phyloP scores from a whole-genome alignment of 2,113 vertebrate species.

The Dendrocopos noguchii region DNA sequence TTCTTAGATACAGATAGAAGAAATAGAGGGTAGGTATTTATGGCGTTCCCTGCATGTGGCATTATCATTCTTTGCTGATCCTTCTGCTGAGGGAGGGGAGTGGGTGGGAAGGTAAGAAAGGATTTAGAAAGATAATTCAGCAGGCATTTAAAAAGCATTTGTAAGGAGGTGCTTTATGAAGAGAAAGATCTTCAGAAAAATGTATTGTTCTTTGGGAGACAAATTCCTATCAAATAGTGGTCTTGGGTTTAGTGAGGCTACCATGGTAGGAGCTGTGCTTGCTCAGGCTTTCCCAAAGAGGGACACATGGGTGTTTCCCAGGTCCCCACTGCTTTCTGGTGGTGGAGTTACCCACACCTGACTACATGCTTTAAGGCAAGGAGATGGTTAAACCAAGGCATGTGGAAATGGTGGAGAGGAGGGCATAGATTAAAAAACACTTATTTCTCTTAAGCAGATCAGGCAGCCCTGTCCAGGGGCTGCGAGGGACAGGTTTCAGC shows the following conservation, averaged over 20 bases:
- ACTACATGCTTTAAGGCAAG: background rate
- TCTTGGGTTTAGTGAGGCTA: background rate
- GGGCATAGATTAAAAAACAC: background rate
- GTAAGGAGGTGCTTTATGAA: background rate
- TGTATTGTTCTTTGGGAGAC: background rate
- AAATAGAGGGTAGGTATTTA: conserved; percentile 5
- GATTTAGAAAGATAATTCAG: background rate
- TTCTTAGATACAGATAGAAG: conserved; percentile 16
- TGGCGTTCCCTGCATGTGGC: background rate
- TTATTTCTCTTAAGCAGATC: background rate
- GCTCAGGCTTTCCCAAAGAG: background rate
- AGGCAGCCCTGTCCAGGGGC: fast-evolving
- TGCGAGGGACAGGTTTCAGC: background rate
- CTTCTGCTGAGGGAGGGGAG: background rate
- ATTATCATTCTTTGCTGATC: background rate
- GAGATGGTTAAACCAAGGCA: background rate
- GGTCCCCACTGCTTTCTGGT: background rate
- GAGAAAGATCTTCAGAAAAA: background rate
- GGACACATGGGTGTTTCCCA: fast-evolving
- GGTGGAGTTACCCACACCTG: background rate
- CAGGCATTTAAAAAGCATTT: background rate
- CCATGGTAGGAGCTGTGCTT: background rate
- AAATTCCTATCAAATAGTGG: background rate
- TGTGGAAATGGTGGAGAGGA: background rate
- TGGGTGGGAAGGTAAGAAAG: background rate